Base-by-base conservation (phyloP, 2,888 invertebrate genomes). In the Cephus pygmeus region DNA sequence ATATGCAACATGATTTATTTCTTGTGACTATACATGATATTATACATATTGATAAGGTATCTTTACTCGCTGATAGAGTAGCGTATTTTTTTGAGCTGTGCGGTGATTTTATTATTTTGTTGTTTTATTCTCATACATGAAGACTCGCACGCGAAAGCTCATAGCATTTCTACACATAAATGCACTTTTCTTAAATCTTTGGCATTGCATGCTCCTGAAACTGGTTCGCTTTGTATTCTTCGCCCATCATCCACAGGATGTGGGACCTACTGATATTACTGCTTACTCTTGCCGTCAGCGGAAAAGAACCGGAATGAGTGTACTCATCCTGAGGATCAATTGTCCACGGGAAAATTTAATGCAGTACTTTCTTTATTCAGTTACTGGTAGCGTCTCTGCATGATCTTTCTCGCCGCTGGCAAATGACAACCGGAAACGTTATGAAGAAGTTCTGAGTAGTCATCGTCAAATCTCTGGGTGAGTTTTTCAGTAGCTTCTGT, bases 401-500 rank as follows among this genome's bases (percentile, higher is more conserved):
- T 92, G 80, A 93, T 92, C 86, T 92, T 91, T 82, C 92, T 91
- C 12, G 93, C 92, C 76, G 92, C 92, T n/a, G 93, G 93, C 79
- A 93, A 88, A 83, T 92, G 92, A 82, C 93, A 93, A 9, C 89
- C 91, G 34, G 93, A 93, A 33, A 93, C 92, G 81, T 92, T 93
- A 82, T 93, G 93, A 77, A 93, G 83, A 35, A 91, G 88, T 34
- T 92, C 91, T 4, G 88, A 80, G 33, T 89, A 88, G 74, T 92
- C 92, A 35, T 91, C 91, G 75, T 85, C 77, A 35, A 92, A 84
- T 56, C 90, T 87, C 40, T 80, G 79, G n/a, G 84, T 79, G 68
- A 93, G 82, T 81, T 91, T 91, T 31, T 85, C 81, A 77, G 86
- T 87, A n/a, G 91, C 91, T 81, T 92, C 90, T 11, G 85, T 84